Evolutionary conservation across 2,113 vertebrate species (phyloP).

Genomic region (Nannobrachium achirus): DNA sequence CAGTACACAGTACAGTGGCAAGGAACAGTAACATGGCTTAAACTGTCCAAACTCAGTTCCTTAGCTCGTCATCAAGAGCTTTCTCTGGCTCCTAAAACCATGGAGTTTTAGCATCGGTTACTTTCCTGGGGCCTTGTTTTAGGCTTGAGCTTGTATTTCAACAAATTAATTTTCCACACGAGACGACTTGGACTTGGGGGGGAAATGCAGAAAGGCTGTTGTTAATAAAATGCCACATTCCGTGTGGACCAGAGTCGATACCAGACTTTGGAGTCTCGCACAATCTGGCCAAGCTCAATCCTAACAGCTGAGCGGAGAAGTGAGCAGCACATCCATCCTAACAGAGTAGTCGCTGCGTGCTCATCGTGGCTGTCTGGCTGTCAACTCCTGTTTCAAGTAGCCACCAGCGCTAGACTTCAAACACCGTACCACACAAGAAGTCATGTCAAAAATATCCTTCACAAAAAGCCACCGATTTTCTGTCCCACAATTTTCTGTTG

Average conservation of each 20-base stretch:
- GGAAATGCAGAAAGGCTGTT: conserved; percentile 19
- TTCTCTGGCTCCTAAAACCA: background rate
- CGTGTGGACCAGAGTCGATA: conserved; percentile 15
- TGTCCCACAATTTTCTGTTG: conserved; percentile 6
- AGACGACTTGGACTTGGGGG: background rate
- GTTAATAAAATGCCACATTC: conserved; percentile 37
- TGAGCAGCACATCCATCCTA: conserved; percentile 21
- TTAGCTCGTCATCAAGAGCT: background rate
- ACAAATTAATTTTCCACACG: background rate
- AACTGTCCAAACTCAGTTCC: background rate
- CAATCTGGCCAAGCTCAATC: conserved; percentile 16
- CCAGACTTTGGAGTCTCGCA: conserved; percentile 31
- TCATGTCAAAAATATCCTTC: conserved; percentile 28
- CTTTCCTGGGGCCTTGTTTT: conserved; percentile 1
- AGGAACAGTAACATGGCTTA: background rate
- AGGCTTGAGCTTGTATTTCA: background rate
- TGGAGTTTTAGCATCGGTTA: conserved; percentile 6
- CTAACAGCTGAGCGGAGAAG: conserved; percentile 23
- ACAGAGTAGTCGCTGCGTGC: conserved; percentile 50
- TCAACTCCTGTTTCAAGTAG: conserved; percentile 41
- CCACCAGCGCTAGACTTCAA: conserved; percentile 37
- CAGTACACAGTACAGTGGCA: background rate
- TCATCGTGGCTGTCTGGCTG: no score
- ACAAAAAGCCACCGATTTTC: conserved; percentile 29
- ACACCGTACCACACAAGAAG: conserved; percentile 14